Conservation (phyloP, 2,888 invertebrate genomes). For the Sphaerolaimus hirsutus region DNA sequence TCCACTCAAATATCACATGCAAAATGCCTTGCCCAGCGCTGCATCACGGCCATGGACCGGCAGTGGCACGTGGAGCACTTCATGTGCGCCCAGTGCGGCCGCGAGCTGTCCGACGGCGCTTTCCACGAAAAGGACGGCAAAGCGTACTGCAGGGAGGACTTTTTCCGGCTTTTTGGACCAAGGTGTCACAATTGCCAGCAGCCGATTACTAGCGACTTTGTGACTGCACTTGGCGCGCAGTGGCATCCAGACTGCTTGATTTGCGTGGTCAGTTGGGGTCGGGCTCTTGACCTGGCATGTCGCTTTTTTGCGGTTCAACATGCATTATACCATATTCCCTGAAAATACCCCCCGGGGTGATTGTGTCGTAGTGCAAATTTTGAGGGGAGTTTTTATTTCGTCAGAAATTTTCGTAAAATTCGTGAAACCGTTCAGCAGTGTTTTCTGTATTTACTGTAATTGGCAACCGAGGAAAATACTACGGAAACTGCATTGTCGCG, state of each 20-base stretch:
- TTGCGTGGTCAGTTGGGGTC: conserved; percentile 71
- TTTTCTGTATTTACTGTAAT: too few species aligned
- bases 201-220: conserved; percentile 91
- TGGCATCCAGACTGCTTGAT: conserved; percentile 97
- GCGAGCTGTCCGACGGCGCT: conserved; percentile 85
- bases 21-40: conserved; percentile 88
- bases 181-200: conserved; percentile 76
- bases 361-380: too few species aligned
- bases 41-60: conserved; percentile 83
- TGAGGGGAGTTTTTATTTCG: too few species aligned
- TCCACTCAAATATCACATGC: too few species aligned
- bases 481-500: too few species aligned
- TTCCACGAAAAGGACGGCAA: conserved; percentile 74
- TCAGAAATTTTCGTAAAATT: too few species aligned
- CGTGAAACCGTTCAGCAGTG: too few species aligned
- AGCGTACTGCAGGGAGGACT: conserved; percentile 81
- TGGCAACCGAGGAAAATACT: too few species aligned
- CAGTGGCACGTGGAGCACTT: conserved; percentile 98
- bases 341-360: too few species aligned
- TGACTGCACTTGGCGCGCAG: conserved; percentile 81
- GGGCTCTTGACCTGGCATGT: too few species aligned
- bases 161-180: conserved; percentile 90
- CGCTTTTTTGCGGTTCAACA: too few species aligned
- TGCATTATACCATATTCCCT: too few species aligned
- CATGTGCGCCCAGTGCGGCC: conserved; percentile 88